Evolutionary conservation across 2,797 vertebrate genomes (phyloP).

Genomic region (Smutsia temminckii): DNA sequence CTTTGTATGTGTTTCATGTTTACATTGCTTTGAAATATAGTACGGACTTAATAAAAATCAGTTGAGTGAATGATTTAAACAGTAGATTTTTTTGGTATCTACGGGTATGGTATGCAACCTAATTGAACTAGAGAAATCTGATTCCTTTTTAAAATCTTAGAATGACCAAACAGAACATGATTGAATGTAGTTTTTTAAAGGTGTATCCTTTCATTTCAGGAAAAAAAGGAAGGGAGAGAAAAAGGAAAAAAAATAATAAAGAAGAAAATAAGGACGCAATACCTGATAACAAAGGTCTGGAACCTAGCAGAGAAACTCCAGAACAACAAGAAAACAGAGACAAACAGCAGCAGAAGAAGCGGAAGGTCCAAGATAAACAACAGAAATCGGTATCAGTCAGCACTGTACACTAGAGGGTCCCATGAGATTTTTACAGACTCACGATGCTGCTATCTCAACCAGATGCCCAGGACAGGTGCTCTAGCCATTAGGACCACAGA

Average conservation of each 20-base stretch:
- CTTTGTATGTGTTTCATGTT: background rate
- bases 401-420: constrained; percentile 85
- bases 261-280: constrained; percentile 90
- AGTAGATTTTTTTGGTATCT: background rate
- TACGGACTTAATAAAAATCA: background rate
- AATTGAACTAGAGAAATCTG: background rate
- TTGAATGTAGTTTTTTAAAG: constrained; percentile 66
- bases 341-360: constrained; percentile 93
- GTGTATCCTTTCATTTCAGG: constrained; percentile 83
- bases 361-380: constrained; percentile 90
- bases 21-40: background rate
- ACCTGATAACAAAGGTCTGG: constrained; percentile 88
- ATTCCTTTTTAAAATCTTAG: background rate
- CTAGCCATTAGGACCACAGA: constrained; percentile 80
- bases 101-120: background rate
- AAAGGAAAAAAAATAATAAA: constrained; percentile 91
- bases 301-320: constrained; percentile 87
- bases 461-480: constrained; percentile 84
- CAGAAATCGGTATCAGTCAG: constrained; percentile 85
- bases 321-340: constrained; percentile 91
- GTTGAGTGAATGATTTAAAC: background rate
- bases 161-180: background rate
- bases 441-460: constrained; percentile 93
- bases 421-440: constrained; percentile 87
- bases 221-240: constrained; percentile 87